Evolutionary conservation across 1,140 invertebrate genomes (phyloP).

Genomic region (Wasmannia auropunctata): DNA sequence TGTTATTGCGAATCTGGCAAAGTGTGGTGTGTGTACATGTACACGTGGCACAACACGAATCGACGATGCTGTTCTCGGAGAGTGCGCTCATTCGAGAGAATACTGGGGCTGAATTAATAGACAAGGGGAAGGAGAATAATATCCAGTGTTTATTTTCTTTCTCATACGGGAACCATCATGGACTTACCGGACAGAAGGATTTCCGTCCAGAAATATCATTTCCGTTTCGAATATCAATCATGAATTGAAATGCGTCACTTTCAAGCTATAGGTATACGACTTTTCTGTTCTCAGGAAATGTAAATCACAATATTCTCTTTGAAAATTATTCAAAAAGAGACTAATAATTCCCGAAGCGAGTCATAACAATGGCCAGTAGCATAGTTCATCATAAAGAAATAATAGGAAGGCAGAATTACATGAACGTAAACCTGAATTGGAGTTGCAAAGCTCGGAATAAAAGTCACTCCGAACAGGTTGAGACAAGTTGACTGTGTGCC

Average conservation of each 20-base stretch:
- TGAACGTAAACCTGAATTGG: neutral
- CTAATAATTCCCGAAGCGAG: neutral
- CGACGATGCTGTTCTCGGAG: slow-evolving; percentile 19
- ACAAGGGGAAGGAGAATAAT: slow-evolving; percentile 28
- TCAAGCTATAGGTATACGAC: neutral
- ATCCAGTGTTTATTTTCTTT: slow-evolving; percentile 41
- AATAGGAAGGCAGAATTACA: slow-evolving; percentile 1
- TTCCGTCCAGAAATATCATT: neutral
- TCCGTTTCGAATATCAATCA: neutral
- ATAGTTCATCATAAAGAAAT: slow-evolving; percentile 35
- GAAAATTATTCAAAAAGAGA: neutral
- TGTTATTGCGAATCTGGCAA: slow-evolving; percentile 36
- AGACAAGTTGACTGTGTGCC: slow-evolving; percentile 36
- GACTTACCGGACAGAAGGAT: neutral
- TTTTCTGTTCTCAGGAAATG: neutral
- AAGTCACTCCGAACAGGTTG: slow-evolving; percentile 27
- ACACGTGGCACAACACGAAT: neutral
- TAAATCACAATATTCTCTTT: slow-evolving; percentile 16
- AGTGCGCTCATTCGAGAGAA: slow-evolving; percentile 42
- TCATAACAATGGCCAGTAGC: neutral
- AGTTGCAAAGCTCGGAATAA: slow-evolving; percentile 20
- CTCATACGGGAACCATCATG: no score
- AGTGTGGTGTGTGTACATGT: neutral
- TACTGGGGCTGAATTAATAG: slow-evolving; percentile 37
- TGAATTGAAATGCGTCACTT: neutral